Evolutionary conservation across 1,140 invertebrate species (phyloP).

Genomic region (Caenorhabditis tropicalis): DNA sequence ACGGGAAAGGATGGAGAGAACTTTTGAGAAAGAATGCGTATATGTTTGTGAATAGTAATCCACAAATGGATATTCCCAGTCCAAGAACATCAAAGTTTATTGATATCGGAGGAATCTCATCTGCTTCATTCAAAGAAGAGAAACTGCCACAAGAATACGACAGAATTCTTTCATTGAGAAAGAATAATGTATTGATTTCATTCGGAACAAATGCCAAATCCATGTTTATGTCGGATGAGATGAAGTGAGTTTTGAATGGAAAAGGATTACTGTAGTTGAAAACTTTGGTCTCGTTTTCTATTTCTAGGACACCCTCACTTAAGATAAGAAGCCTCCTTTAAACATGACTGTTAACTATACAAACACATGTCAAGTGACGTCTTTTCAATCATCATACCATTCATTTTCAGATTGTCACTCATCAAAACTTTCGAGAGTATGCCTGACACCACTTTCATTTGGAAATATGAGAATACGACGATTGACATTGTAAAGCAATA

Average conservation of each 20-base stretch:
- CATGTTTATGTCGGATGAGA: slow-evolving; percentile 18
- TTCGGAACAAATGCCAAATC: slow-evolving; percentile 23
- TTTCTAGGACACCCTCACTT: background rate
- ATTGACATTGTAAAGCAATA: slow-evolving; percentile 52
- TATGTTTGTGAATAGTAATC: slow-evolving; percentile 24
- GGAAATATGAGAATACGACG: slow-evolving; percentile 62
- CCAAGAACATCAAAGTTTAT: slow-evolving; percentile 16
- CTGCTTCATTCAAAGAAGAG: background rate
- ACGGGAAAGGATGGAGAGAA: slow-evolving; percentile 23
- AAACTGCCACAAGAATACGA: background rate
- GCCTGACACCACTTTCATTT: slow-evolving; percentile 62
- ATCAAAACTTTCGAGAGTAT: slow-evolving; percentile 14
- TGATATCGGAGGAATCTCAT: slow-evolving; percentile 18
- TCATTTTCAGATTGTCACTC: slow-evolving; percentile 37
- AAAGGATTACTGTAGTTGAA: no score
- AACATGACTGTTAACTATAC: background rate
- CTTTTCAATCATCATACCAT: background rate
- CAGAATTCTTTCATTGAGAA: background rate
- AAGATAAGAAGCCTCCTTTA: background rate
- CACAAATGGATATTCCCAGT: slow-evolving; percentile 37
- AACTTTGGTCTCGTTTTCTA: background rate
- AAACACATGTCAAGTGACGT: no score
- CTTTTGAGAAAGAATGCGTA: slow-evolving; percentile 3
- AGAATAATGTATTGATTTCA: slow-evolving; percentile 15
- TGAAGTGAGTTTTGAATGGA: background rate